phyloP scores from a whole-genome alignment of 2,888 invertebrate genomes.

The Scotopteryx bipunctaria region DNA sequence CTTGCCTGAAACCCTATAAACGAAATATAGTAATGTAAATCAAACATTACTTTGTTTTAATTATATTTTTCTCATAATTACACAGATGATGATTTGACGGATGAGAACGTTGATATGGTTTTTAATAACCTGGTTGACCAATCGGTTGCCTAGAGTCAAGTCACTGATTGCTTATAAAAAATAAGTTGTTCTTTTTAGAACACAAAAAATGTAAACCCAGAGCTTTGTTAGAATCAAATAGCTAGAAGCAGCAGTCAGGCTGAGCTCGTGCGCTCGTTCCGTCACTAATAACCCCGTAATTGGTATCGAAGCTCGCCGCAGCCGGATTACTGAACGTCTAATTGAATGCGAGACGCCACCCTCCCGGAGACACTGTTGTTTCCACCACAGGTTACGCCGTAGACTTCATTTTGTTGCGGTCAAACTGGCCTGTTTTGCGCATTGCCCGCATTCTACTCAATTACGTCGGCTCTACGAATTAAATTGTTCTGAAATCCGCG shows the following conservation, averaged over 20 bases:
- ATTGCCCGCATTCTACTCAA: conserved; percentile 64
- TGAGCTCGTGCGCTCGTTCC: conserved; percentile 63
- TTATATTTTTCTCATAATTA: too few relatives aligned
- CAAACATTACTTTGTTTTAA: too few relatives aligned
- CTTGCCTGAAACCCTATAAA: too few relatives aligned
- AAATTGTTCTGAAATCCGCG: conserved; percentile 65
- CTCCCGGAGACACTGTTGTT: conserved; percentile 51
- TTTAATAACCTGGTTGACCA: too few relatives aligned
- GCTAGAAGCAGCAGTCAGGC: conserved; percentile 42
- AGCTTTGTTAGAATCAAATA: conserved; percentile 47
- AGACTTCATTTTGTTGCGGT: conserved; percentile 74
- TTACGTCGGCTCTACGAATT: conserved; percentile 72
- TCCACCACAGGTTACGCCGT: conserved; percentile 35
- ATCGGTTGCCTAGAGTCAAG: too few relatives aligned
- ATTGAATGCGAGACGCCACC: conserved; percentile 78
- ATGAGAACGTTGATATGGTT: too few relatives aligned
- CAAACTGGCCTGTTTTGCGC: conserved; percentile 72
- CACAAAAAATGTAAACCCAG: conserved; percentile 19
- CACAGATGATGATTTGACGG: too few relatives aligned
- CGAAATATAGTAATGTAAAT: too few relatives aligned
- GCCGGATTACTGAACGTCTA: conserved; percentile 82
- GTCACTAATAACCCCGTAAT: conserved; percentile 82
- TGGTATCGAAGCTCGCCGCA: conserved; percentile 82
- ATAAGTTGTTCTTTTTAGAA: background rate
- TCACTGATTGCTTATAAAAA: too few relatives aligned